These are phyloP conservation scores for Apamea epomidion DNA, from an alignment of 2,888 invertebrate genomes.

Conservation along the genomic window DNA sequence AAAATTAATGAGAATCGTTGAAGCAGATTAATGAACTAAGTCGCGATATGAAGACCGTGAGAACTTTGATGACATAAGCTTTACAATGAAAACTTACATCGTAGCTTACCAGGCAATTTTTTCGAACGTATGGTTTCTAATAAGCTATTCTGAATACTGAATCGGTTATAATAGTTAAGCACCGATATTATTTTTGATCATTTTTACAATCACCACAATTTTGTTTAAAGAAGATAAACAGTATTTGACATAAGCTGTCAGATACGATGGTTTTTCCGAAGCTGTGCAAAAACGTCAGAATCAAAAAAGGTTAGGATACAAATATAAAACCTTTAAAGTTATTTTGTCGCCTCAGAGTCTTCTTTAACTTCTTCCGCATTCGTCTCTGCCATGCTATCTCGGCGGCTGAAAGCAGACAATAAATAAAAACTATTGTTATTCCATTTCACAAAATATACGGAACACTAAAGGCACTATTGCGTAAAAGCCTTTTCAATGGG, in stretches of 20 bases:
- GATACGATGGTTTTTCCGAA: not conserved
- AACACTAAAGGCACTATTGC: not conserved
- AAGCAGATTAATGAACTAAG: not conserved
- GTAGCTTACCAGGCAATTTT: slow-evolving; percentile 25
- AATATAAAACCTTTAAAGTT: slow-evolving; percentile 82
- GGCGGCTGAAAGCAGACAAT: slow-evolving; percentile 76
- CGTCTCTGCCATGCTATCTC: slow-evolving; percentile 83
- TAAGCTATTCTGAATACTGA: not conserved
- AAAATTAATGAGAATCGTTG: not conserved
- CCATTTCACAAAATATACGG: slow-evolving; percentile 3
- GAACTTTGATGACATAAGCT: not conserved
- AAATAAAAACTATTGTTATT: not conserved
- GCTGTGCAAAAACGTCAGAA: not conserved
- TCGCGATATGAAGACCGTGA: not conserved
- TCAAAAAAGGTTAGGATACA: not conserved
- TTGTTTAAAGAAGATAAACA: not conserved
- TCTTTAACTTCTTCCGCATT: slow-evolving; percentile 86
- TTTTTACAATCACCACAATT: not conserved
- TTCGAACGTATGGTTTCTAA: not conserved
- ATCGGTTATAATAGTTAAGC: not conserved
- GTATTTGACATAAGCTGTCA: slow-evolving; percentile 21
- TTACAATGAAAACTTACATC: slow-evolving; percentile 2
- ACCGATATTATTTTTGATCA: not conserved
- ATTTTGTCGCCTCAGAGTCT: slow-evolving; percentile 75
- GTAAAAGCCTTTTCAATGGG: slow-evolving; percentile 2